phyloP scores from a whole-genome alignment of 2,888 invertebrate species.

The Rotaria socialis region DNA sequence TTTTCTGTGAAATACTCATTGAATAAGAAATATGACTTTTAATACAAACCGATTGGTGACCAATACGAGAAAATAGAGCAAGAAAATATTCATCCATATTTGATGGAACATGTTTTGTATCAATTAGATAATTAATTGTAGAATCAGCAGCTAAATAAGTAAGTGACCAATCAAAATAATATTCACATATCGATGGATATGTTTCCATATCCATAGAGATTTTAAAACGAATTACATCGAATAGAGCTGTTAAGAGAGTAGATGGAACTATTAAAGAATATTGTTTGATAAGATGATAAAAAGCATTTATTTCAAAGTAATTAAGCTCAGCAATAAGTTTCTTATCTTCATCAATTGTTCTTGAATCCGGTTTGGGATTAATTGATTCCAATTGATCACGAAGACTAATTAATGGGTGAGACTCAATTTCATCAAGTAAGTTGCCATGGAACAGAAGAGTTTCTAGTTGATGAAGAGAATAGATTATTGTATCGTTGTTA shows the following conservation, averaged over 20 bases:
- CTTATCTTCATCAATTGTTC: background rate
- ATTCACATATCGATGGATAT: background rate
- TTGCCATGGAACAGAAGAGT: background rate
- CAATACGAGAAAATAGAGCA: background rate
- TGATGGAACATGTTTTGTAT: background rate
- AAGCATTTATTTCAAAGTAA: background rate
- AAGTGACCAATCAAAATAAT: background rate
- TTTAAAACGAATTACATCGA: background rate
- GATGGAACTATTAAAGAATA: background rate
- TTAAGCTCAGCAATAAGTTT: background rate
- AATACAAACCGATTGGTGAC: background rate
- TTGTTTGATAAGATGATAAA: background rate
- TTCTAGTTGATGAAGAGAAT: background rate
- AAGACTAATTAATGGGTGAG: background rate
- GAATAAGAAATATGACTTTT: background rate
- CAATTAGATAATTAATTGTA: background rate
- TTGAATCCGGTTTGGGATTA: background rate
- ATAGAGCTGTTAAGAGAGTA: background rate
- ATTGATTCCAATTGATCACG: background rate
- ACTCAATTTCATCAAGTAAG: background rate
- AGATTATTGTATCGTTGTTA: background rate
- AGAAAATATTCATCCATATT: conserved; percentile 2
- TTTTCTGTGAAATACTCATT: background rate
- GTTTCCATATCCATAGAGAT: background rate
- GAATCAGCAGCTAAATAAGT: background rate